A percentile compares a stretch with the other conserved stretches of the same genome.
phyloP scores from a whole-genome alignment of 2,113 vertebrate species.

The Ellobius talpinus region DNA sequence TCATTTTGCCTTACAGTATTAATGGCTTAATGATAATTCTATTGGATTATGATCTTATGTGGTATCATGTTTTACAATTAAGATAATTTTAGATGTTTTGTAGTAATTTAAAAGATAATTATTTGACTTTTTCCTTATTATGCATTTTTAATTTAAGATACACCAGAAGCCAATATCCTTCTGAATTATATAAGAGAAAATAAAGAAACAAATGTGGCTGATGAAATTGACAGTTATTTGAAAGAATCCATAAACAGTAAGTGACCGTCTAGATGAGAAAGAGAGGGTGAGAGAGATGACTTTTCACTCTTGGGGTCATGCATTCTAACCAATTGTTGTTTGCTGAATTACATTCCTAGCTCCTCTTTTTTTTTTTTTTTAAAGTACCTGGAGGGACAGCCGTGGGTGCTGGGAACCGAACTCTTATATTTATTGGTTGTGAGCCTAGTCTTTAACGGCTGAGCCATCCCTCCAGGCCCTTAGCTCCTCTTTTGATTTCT shows the following conservation, averaged over 20 bases:
- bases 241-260: conserved; percentile 90
- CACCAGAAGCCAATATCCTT: conserved; percentile 93
- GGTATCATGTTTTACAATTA: conserved; percentile 25
- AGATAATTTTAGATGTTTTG: conserved; percentile 23
- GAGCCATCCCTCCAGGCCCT: too few relatives aligned
- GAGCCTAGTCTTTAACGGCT: too few relatives aligned
- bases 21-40: neutral
- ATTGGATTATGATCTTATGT: conserved; percentile 2
- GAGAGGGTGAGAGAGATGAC: neutral
- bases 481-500: conserved; percentile 17
- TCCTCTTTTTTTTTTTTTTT: too few relatives aligned
- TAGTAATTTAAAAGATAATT: conserved; percentile 58
- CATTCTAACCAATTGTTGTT: neutral
- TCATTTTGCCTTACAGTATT: conserved; percentile 2
- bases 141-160: conserved; percentile 88
- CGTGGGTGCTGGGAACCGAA: too few relatives aligned
- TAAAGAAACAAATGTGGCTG: conserved; percentile 86
- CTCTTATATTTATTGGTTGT: too few relatives aligned
- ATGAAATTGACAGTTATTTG: conserved; percentile 86
- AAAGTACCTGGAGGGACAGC: too few relatives aligned
- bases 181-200: conserved; percentile 91
- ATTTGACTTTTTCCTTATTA: conserved; percentile 18
- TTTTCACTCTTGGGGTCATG: neutral
- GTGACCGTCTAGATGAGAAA: conserved; percentile 67
- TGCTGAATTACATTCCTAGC: neutral